Percentiles rank a stretch among this genome's conserved stretches.
phyloP scores from a whole-genome alignment of 2,797 vertebrate species.

The Argentina silus region DNA sequence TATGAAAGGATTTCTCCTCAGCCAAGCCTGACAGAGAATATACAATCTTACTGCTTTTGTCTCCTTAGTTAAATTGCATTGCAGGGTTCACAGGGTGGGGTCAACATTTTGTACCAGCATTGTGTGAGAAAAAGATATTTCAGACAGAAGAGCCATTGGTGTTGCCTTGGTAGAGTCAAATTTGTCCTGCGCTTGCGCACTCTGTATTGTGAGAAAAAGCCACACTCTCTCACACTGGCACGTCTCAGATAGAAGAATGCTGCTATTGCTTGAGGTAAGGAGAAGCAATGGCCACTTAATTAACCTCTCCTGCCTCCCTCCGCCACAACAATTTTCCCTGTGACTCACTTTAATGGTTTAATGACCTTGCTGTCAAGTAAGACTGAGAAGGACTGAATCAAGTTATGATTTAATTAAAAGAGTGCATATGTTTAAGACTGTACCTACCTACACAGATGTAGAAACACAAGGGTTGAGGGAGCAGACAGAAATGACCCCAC shows the following conservation, averaged over 20 bases:
- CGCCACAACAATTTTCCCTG: constrained; percentile 78
- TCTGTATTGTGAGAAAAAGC: constrained; percentile 44
- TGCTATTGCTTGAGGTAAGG: constrained; percentile 75
- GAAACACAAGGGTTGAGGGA: constrained; percentile 60
- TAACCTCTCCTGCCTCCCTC: constrained; percentile 81
- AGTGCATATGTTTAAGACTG: constrained; percentile 75
- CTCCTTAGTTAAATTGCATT: constrained; percentile 63
- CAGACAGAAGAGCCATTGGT: constrained; percentile 52
- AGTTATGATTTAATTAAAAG: constrained; percentile 84
- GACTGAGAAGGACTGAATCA: constrained; percentile 78
- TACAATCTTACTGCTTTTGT: constrained; percentile 59
- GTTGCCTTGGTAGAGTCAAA: constrained; percentile 32
- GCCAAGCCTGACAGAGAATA: constrained; percentile 47
- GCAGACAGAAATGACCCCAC: constrained; percentile 65
- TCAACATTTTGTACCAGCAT: constrained; percentile 64
- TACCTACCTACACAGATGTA: constrained; percentile 53
- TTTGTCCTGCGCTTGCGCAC: constrained; percentile 33
- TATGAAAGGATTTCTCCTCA: constrained; percentile 59
- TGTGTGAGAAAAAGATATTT: constrained; percentile 43
- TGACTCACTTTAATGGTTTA: constrained; percentile 82
- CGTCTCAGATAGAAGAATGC: constrained; percentile 72
- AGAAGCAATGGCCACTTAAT: constrained; percentile 81
- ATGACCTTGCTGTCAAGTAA: constrained; percentile 83
- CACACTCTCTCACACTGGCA: constrained; percentile 68
- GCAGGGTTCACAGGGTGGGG: constrained; percentile 60